These are phyloP conservation scores for Peromyscus nudipes DNA, from an alignment of 2,797 vertebrate species.

Conservation along the genomic window DNA sequence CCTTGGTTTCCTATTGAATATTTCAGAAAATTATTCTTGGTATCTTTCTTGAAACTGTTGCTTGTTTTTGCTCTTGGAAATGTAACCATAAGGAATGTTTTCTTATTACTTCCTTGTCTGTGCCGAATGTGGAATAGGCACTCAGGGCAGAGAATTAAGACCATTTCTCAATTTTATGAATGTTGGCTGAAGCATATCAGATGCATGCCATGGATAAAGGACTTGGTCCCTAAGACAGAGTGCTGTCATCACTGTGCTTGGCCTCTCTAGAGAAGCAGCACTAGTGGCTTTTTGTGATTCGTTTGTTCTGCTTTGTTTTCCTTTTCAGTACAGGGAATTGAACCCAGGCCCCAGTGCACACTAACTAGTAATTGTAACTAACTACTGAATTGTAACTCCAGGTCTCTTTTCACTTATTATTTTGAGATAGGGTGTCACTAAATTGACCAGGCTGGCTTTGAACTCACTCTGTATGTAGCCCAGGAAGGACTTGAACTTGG, in stretches of 20 bases:
- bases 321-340: background rate
- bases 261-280: background rate
- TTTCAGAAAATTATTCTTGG: slow-evolving; percentile 52
- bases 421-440: background rate
- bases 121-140: slow-evolving; percentile 14
- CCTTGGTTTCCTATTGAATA: slow-evolving; percentile 48
- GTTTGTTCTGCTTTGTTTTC: background rate
- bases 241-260: background rate
- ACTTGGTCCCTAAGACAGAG: background rate
- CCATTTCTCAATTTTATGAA: slow-evolving; percentile 46
- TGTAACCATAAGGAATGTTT: slow-evolving; percentile 26
- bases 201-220: slow-evolving; percentile 25
- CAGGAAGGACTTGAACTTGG: background rate
- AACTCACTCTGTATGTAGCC: background rate
- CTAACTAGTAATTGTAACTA: too few species aligned
- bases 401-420: background rate
- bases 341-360: background rate
- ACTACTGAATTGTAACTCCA: background rate
- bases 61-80: slow-evolving; percentile 43
- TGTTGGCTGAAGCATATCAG: slow-evolving; percentile 18
- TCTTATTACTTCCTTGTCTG: slow-evolving; percentile 44
- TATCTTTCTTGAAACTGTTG: slow-evolving; percentile 35
- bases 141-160: slow-evolving; percentile 8
- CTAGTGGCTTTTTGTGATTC: background rate
- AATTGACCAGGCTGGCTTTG: background rate